These are phyloP conservation scores for Rhinogobio ventralis DNA, from an alignment of 2,797 vertebrate species.

Conservation along the genomic window DNA sequence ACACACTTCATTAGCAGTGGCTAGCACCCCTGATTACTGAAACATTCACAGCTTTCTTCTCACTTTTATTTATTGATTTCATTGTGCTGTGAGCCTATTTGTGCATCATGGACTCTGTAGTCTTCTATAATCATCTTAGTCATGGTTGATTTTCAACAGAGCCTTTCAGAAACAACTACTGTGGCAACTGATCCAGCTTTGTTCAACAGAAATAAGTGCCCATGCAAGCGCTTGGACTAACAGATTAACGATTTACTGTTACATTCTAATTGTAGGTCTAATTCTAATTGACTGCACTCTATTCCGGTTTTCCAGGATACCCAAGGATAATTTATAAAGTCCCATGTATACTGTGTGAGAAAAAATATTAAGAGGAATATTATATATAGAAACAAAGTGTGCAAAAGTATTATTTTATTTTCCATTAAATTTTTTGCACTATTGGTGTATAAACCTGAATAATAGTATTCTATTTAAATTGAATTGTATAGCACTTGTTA, in stretches of 20 bases:
- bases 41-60: conserved; percentile 18
- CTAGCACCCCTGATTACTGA: background rate
- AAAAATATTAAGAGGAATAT: background rate
- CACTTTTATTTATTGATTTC: conserved; percentile 62
- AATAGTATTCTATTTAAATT: background rate
- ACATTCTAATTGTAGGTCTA: conserved; percentile 3
- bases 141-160: background rate
- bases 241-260: background rate
- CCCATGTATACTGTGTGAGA: background rate
- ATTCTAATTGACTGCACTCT: no score
- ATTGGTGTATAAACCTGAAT: background rate
- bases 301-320: background rate
- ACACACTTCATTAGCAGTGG: conserved; percentile 5
- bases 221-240: background rate
- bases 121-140: background rate
- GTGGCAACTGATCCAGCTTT: conserved; percentile 37
- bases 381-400: background rate
- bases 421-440: background rate
- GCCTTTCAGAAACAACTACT: background rate
- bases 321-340: background rate
- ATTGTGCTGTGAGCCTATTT: background rate
- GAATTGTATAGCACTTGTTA: background rate
- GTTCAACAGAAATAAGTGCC: background rate
- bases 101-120: conserved; percentile 1
- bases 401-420: background rate